Evolutionary conservation across 1,140 invertebrate genomes (phyloP).

Genomic region (Conus betulinus): DNA sequence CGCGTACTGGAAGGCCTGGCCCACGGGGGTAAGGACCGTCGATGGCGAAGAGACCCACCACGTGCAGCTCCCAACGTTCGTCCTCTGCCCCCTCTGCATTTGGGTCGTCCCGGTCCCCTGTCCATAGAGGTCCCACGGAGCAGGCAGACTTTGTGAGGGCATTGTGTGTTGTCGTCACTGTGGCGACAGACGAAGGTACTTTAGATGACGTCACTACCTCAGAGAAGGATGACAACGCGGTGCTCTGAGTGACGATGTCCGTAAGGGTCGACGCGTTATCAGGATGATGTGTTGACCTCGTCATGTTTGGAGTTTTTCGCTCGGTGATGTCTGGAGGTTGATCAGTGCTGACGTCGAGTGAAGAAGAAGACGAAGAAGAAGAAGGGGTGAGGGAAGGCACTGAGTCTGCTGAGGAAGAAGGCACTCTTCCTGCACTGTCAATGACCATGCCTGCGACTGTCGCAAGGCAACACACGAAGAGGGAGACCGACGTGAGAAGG

Average conservation of each 20-base stretch:
- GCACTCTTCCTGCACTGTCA: too few relatives aligned
- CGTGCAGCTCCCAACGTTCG: conserved; percentile 81
- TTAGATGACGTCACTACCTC: not conserved
- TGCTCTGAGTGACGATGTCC: not conserved
- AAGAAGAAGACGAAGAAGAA: not conserved
- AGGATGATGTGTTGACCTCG: not conserved
- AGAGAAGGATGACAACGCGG: not conserved
- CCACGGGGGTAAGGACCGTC: conserved; percentile 85
- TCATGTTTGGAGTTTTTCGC: not conserved
- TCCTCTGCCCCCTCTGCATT: not conserved
- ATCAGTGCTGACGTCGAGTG: not conserved
- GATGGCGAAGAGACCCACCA: conserved; percentile 94
- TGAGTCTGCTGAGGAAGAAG: not conserved
- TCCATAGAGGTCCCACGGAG: not conserved
- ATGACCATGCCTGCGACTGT: too few relatives aligned
- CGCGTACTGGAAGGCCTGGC: conserved; percentile 78
- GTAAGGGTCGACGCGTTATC: not conserved
- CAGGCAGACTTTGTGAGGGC: not conserved
- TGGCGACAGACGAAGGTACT: not conserved
- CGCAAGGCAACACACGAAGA: too few relatives aligned
- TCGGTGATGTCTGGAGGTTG: not conserved
- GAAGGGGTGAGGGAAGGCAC: not conserved
- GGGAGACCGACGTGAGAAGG: too few relatives aligned
- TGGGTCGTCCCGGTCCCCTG: not conserved
- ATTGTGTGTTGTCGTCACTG: not conserved